Base-by-base conservation (phyloP, 1,140 invertebrate genomes). In the Calephelis virginiensis region DNA sequence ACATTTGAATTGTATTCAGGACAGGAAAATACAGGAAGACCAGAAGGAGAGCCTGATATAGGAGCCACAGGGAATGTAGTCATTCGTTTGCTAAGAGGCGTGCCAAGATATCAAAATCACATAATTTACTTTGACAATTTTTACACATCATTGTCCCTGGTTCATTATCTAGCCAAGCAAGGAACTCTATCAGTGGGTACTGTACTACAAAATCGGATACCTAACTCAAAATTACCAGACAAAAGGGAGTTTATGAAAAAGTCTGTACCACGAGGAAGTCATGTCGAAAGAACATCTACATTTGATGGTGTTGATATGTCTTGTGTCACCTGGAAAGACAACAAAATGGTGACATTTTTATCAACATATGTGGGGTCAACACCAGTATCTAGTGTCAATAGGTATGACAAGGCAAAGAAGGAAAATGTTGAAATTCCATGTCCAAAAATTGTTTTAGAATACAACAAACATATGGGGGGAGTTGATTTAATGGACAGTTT, bases 401-500 rank as follows among this genome's bases (percentile, higher is more conserved):
- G 67, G 69, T 72, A 38, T 73, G 70, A 77, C 63, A 77, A 13
- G 49, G 48, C 56, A 71, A 70, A 5, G 71, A 79, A 79, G 75
- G 64, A 63, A 74, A 72, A 77, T 71, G 72, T 69, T 70, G 49
- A 66, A 72, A 75, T 80, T 69, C 38, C 59, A 61, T 73, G 72
- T 59, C 76, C 72, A 46, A 53, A 71, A 64, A 74, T 76, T 67
- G 71, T 80, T 60, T 47, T 77, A 72, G 72, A 79, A 17, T 79
- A 85, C 62, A 85, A 81, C 72, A 68, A 68, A 61, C 74, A 84
- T 69, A 81, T 83, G 80, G 71, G 76, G 59, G 80, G 82, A 65
- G 82, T 85, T 59, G 81, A 85, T 28, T 4, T 28, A 49, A 82
- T 81, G 68, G 91, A 92, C 77, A 88, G 82, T 67, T 81, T 91